Conservation (phyloP, 1,140 invertebrate species). For the Laupala kohalensis region DNA sequence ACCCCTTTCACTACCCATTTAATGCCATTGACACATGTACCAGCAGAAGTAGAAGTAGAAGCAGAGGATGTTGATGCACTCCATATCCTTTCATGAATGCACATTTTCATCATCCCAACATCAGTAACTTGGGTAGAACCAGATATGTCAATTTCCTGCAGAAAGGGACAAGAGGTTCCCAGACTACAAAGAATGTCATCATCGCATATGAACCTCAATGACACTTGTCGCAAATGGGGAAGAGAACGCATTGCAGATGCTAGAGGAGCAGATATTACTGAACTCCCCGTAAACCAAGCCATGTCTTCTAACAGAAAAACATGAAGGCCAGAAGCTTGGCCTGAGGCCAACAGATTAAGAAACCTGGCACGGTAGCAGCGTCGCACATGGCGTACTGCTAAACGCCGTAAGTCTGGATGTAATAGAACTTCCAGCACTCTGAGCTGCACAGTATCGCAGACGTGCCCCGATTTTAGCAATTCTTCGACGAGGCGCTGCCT, state of each 20-base stretch:
- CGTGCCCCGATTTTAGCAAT: conserved; percentile 6
- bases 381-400: conserved; percentile 12
- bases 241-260: conserved; percentile 8
- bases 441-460: conserved; percentile 9
- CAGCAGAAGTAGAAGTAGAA: not conserved
- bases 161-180: conserved; percentile 11
- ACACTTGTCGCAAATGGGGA: conserved; percentile 7
- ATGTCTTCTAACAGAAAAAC: conserved; percentile 13
- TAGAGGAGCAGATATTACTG: conserved; percentile 5
- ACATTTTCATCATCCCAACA: conserved; percentile 8
- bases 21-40: not conserved
- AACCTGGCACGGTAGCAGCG: conserved; percentile 10
- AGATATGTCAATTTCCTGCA: conserved; percentile 11
- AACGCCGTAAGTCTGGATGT: conserved; percentile 9
- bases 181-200: conserved; percentile 13
- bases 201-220: conserved; percentile 13
- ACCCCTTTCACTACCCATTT: not conserved
- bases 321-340: conserved; percentile 6
- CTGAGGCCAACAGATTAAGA: conserved; percentile 6
- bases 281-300: conserved; percentile 13
- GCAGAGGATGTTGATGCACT: not conserved
- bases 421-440: conserved; percentile 10
- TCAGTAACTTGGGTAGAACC: conserved; percentile 14
- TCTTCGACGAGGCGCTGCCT: conserved; percentile 14
- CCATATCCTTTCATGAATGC: not conserved